Evolutionary conservation across 2,888 invertebrate genomes (phyloP).

Genomic region (Drosophila anomelani): DNA sequence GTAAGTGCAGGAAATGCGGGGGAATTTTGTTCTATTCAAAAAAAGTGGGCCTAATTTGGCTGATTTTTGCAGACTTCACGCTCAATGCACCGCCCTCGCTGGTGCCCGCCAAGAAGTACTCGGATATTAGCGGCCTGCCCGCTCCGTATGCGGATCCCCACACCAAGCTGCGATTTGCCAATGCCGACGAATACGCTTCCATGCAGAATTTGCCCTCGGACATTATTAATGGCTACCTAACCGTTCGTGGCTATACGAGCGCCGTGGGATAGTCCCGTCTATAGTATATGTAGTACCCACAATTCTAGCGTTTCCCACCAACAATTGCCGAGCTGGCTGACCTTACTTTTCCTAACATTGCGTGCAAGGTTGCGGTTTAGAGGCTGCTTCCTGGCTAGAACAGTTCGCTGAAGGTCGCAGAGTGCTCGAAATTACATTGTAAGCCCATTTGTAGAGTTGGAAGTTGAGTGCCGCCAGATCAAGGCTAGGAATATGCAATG

Average conservation of each 20-base stretch:
- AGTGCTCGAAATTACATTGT: slow-evolving; percentile 1
- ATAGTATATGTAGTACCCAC: not conserved
- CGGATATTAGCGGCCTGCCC: slow-evolving; percentile 94
- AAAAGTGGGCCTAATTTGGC: not conserved
- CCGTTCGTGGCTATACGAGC: slow-evolving; percentile 89
- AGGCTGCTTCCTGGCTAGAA: slow-evolving; percentile 19
- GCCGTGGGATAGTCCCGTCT: slow-evolving; percentile 58
- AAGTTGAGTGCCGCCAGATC: not conserved
- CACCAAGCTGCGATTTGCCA: slow-evolving; percentile 93
- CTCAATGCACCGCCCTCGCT: slow-evolving; percentile 97
- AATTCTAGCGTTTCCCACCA: not conserved
- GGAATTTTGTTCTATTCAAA: not conserved
- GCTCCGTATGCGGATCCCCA: slow-evolving; percentile 96
- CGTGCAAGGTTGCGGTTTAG: slow-evolving; percentile 19
- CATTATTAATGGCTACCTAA: slow-evolving; percentile 94
- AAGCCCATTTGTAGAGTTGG: not conserved
- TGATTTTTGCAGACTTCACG: slow-evolving; percentile 88
- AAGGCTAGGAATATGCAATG: not conserved
- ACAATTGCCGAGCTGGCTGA: slow-evolving; percentile 18
- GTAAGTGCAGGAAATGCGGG: slow-evolving; percentile 26
- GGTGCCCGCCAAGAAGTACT: slow-evolving; percentile 96
- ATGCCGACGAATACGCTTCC: slow-evolving; percentile 94
- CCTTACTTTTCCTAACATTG: slow-evolving; percentile 28
- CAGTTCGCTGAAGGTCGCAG: not conserved
- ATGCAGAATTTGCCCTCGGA: slow-evolving; percentile 95